These are phyloP conservation scores for Acleris cristana DNA, from an alignment of 2,888 invertebrate genomes.

Conservation along the genomic window DNA sequence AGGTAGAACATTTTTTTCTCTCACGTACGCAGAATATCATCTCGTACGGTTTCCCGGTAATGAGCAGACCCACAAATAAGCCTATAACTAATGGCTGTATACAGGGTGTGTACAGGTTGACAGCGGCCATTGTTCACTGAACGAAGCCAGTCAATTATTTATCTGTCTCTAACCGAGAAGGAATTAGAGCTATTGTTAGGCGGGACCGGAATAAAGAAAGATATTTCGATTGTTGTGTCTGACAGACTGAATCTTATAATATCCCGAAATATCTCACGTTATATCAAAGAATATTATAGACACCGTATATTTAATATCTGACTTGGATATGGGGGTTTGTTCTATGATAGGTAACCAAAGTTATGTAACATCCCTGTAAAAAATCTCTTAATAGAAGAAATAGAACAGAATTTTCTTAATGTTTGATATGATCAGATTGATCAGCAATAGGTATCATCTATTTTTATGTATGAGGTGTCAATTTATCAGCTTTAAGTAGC, in stretches of 20 bases:
- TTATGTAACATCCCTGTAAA: too few species aligned
- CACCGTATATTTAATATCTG: too few species aligned
- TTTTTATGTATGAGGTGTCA: too few species aligned
- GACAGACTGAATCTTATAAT: background rate
- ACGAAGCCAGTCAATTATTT: constrained; percentile 26
- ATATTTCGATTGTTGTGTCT: constrained; percentile 11
- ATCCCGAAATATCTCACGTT: background rate
- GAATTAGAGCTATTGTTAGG: constrained; percentile 16
- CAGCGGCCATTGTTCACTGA: constrained; percentile 9
- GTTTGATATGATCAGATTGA: too few species aligned
- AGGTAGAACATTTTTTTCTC: too few species aligned
- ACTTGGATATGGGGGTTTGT: too few species aligned
- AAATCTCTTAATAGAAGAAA: too few species aligned
- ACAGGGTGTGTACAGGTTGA: constrained; percentile 7
- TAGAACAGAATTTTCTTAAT: too few species aligned
- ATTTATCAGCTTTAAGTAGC: too few species aligned
- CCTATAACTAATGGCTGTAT: constrained; percentile 2
- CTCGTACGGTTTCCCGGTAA: background rate
- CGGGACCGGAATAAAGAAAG: constrained; percentile 13
- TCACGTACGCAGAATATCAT: background rate
- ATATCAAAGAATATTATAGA: too few species aligned
- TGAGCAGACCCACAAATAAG: constrained; percentile 5
- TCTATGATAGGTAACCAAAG: too few species aligned
- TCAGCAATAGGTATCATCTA: too few species aligned
- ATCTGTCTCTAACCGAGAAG: constrained; percentile 11